phyloP scores from a whole-genome alignment of 2,888 invertebrate species.

The Coelogynopora nodosa region DNA sequence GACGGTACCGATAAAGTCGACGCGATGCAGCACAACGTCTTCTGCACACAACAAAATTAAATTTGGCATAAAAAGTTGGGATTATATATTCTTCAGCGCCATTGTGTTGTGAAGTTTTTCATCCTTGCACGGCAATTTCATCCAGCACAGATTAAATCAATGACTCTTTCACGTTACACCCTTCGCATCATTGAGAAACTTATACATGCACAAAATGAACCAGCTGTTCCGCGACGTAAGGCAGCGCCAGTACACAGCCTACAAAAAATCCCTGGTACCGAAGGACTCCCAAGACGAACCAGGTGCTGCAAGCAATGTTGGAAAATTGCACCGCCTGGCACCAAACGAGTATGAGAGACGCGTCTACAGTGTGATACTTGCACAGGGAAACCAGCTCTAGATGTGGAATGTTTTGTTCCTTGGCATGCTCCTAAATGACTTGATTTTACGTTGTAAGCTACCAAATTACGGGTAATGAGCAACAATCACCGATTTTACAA shows the following conservation, averaged over 20 bases:
- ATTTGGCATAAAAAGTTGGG: slow-evolving; percentile 35
- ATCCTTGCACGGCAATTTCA: slow-evolving; percentile 14
- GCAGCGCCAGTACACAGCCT: slow-evolving; percentile 13
- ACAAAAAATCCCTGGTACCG: background rate
- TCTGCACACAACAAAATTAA: background rate
- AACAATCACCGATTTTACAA: too few relatives aligned
- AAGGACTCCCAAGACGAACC: background rate
- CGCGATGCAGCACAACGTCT: slow-evolving; percentile 1
- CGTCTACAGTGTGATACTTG: slow-evolving; percentile 18
- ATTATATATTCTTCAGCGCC: background rate
- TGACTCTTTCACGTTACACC: background rate
- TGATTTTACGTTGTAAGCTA: too few relatives aligned
- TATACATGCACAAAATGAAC: background rate
- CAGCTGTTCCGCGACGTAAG: slow-evolving; percentile 26
- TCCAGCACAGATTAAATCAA: slow-evolving; percentile 13
- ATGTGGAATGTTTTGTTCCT: slow-evolving; percentile 16
- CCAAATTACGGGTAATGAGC: too few relatives aligned
- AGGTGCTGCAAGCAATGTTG: slow-evolving; percentile 28
- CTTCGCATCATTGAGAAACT: background rate
- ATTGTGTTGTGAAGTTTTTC: slow-evolving; percentile 25
- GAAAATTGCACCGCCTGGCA: slow-evolving; percentile 14
- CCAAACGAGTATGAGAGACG: slow-evolving; percentile 7
- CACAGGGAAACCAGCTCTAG: background rate
- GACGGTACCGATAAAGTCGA: slow-evolving; percentile 1
- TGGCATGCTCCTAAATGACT: slow-evolving; percentile 17